Conservation (phyloP, 2,888 invertebrate species). For the Platypus cylindrus region DNA sequence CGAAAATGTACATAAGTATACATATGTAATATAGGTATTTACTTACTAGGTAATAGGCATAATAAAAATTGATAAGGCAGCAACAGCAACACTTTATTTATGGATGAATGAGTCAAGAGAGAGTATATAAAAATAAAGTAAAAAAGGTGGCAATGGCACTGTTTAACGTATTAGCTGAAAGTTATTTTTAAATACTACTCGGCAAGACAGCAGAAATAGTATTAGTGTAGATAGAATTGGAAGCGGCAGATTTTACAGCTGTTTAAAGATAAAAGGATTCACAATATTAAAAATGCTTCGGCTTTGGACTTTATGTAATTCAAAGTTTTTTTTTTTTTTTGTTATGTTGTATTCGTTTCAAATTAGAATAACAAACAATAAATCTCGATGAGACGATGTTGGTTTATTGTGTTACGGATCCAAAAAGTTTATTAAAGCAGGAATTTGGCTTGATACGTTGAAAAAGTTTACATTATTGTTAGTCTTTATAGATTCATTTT, state of each 20-base stretch:
- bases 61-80: too few species aligned
- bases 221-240: too few species aligned
- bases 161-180: slow-evolving; percentile 13
- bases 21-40: too few species aligned
- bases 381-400: too few species aligned
- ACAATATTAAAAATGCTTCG: slow-evolving; percentile 2
- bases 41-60: too few species aligned
- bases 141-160: slow-evolving; percentile 15
- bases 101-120: slow-evolving; percentile 15
- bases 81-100: slow-evolving; percentile 14
- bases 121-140: slow-evolving; percentile 12
- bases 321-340: slow-evolving; percentile 1
- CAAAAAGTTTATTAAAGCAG: too few species aligned
- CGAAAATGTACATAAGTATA: too few species aligned
- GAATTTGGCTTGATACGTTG: not conserved
- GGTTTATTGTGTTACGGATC: too few species aligned
- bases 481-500: slow-evolving; percentile 2
- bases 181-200: slow-evolving; percentile 12
- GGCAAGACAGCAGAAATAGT: too few species aligned
- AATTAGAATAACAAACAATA: too few species aligned
- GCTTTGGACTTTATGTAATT: slow-evolving; percentile 6
- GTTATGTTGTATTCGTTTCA: too few species aligned
- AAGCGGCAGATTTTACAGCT: slow-evolving; percentile 7
- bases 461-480: not conserved
- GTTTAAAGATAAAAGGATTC: slow-evolving; percentile 9